These are phyloP conservation scores for Pangasius sanitwongsei DNA, from an alignment of 2,797 vertebrate genomes.

Conservation along the genomic window DNA sequence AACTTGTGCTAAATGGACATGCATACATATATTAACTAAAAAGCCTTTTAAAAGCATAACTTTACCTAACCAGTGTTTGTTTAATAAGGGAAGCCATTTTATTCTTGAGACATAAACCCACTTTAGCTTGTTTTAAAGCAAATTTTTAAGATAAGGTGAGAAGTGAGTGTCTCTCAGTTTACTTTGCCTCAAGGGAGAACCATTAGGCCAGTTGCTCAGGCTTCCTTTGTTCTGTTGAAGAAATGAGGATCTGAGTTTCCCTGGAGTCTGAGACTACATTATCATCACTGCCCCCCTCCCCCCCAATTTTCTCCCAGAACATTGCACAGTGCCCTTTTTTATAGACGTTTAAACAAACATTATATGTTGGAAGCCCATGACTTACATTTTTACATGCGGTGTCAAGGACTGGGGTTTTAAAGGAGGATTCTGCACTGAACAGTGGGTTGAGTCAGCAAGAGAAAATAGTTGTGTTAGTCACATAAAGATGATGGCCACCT, in stretches of 20 bases:
- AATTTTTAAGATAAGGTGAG: conserved; percentile 19
- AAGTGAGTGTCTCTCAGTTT: conserved; percentile 31
- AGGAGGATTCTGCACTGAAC: conserved; percentile 68
- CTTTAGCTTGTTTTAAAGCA: conserved; percentile 1
- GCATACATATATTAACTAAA: conserved; percentile 35
- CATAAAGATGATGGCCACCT: conserved; percentile 82
- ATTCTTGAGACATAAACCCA: conserved; percentile 8
- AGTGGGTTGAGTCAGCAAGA: conserved; percentile 73
- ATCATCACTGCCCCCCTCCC: neutral
- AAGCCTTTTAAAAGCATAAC: conserved; percentile 47
- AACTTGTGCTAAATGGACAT: conserved; percentile 5
- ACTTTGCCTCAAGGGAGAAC: conserved; percentile 21
- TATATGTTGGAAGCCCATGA: conserved; percentile 54
- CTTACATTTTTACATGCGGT: conserved; percentile 65
- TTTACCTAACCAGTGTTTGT: conserved; percentile 28
- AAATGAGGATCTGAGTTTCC: conserved; percentile 33
- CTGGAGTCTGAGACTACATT: conserved; percentile 35
- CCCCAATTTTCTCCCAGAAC: neutral
- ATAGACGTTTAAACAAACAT: conserved; percentile 33
- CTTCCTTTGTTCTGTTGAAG: conserved; percentile 7
- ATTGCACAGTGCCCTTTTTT: conserved; percentile 18
- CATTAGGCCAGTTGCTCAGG: conserved; percentile 7
- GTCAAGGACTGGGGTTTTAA: conserved; percentile 68
- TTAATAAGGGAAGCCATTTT: conserved; percentile 48
- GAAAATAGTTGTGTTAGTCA: conserved; percentile 80